Conservation (phyloP, 2,113 vertebrate species). For the Lagopus leucura region DNA sequence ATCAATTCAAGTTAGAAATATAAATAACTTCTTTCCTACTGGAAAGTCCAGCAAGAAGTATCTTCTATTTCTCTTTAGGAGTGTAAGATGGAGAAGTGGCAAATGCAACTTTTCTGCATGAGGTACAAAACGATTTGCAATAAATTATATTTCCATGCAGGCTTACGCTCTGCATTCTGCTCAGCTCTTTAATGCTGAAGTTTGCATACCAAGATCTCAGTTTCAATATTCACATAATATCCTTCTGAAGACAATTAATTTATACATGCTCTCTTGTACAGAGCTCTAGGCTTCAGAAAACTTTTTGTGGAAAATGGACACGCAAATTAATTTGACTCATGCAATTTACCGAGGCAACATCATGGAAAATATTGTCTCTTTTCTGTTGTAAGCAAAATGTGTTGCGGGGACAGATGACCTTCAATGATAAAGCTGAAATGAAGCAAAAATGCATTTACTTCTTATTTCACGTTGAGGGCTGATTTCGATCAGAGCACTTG, state of each 20-base stretch:
- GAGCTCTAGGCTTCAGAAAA: background rate
- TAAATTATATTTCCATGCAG: background rate
- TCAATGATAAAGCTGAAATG: slow-evolving; percentile 70
- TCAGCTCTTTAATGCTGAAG: background rate
- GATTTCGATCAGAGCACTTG: slow-evolving; percentile 75
- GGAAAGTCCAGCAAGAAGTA: background rate
- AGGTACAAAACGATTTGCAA: background rate
- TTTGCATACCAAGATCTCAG: background rate
- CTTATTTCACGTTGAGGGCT: slow-evolving; percentile 55
- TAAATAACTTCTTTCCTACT: background rate
- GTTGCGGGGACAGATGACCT: slow-evolving; percentile 71
- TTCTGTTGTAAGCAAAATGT: slow-evolving; percentile 56
- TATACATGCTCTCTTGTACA: background rate
- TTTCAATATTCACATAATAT: background rate
- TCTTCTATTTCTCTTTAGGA: background rate
- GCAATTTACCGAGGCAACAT: slow-evolving; percentile 48
- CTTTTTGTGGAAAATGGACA: background rate
- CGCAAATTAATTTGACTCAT: slow-evolving; percentile 57
- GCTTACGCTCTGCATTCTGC: background rate
- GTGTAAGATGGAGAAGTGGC: background rate
- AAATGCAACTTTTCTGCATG: slow-evolving; percentile 5
- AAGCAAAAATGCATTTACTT: slow-evolving; percentile 68
- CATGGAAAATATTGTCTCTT: slow-evolving; percentile 37
- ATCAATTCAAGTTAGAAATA: background rate
- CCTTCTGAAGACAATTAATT: slow-evolving; percentile 7